Evolutionary conservation across 35 echinoderm and acorn worm species (phyloP), one percentile per base, ranked within the genome.

Genomic region (Anneissia japonica): DNA sequence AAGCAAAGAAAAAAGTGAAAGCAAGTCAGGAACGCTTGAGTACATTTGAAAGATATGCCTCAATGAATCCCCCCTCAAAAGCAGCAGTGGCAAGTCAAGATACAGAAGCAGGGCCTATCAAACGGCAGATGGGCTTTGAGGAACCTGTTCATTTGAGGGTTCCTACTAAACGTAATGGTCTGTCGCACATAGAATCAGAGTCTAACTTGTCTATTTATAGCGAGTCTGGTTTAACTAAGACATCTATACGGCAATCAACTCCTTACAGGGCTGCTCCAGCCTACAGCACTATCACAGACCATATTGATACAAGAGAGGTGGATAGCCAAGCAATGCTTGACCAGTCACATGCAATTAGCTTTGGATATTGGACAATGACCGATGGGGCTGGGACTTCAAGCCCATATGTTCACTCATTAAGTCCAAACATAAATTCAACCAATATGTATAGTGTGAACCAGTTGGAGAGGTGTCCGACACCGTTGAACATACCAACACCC

Each of bases 201-300:
- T 89, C 92, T 34, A 99, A 89, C 38, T 35, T 99, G 46, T 99
- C 96, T 21, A 74, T 55, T 7, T 88, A 91, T 75, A 99, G 96
- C 77, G 79, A 74, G 21, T 81, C 95, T 11, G 41, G 41, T 5
- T 94, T 92, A 56, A 77, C 93, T 45, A 79, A 91, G 34, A 72
- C 79, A 0, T 79, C 91, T 39, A 99, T 99, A 85, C 86, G 89
- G n/a, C 80, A 86, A 16, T 79, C 95, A 3, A 92, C 81, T 35
- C 96, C 96, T 0, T 99, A 99, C 56, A 84, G 82, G 10, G 90
- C 89, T 26, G 92, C 92, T 3, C 96, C 96, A 5, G 92, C 88
- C 21, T 99, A 99, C 81, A 86, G 89, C 19, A 91, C 88, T 39
- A 99, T 99, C 77, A 99, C 92, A 0, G 96, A 99, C 76, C 89